Conservation (phyloP, 2,113 vertebrate genomes). For the Carassius gibelio region DNA sequence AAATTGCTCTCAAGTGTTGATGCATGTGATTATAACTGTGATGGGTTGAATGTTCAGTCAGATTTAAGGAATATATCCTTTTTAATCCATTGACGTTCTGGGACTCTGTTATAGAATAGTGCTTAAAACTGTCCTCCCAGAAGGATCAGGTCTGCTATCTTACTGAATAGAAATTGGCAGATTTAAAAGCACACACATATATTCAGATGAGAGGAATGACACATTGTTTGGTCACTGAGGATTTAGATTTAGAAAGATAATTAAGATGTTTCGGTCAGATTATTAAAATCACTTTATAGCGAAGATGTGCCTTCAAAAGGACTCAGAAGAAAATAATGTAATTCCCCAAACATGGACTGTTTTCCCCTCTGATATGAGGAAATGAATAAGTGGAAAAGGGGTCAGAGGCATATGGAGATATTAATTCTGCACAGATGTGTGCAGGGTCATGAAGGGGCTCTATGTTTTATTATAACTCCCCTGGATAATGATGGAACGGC, state of each 20-base stretch:
- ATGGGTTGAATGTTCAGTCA: neutral
- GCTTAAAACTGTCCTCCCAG: neutral
- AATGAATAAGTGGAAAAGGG: constrained; percentile 18
- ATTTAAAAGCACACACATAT: constrained; percentile 13
- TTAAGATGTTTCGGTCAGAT: constrained; percentile 42
- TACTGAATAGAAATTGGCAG: constrained; percentile 7
- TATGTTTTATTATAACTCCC: constrained; percentile 43
- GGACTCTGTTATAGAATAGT: constrained; percentile 26
- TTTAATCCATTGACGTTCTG: neutral
- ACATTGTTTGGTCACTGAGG: constrained; percentile 30
- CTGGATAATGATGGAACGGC: constrained; percentile 42
- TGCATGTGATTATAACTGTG: neutral
- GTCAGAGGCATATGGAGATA: constrained; percentile 42
- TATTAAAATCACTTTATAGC: constrained; percentile 49
- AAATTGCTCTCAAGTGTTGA: neutral
- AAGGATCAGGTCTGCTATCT: constrained; percentile 32
- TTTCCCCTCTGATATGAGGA: neutral
- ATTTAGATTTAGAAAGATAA: constrained; percentile 44
- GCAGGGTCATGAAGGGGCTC: constrained; percentile 36
- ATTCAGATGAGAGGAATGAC: neutral
- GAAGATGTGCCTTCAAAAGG: constrained; percentile 35
- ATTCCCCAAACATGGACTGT: constrained; percentile 22
- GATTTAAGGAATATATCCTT: neutral
- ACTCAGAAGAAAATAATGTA: constrained; percentile 11
- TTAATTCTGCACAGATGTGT: constrained; percentile 46